Base-by-base conservation (phyloP, 2,888 invertebrate genomes). In the Herminia tarsipennalis region DNA sequence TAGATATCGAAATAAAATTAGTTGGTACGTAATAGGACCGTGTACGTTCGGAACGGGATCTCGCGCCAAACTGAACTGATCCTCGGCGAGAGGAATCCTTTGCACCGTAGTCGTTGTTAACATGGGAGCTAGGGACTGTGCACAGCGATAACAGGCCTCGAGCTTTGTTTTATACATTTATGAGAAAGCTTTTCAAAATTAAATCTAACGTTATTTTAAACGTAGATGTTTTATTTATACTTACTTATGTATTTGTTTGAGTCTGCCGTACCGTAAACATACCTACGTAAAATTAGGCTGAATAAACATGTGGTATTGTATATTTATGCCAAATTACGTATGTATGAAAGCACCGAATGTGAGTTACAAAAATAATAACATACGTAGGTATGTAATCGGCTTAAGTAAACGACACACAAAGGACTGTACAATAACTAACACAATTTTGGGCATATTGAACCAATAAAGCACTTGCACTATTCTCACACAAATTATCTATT, bases 41-140 rank as follows among this genome's bases (percentile, higher is more conserved):
- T 71, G 76, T 73, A 44, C 63, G 66, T 41, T 35, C 39, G 45
- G 53, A 37, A 22, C 56, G 67, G 48, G 38, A 55, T 52, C 63
- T 43, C 67, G 70, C 67, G 69, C 60, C 56, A 56, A 63, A 77
- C 77, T 77, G 74, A 51, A 24, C 43, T 36, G 36, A 28, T 45
- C 44, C 48, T 54, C 5, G 4, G 10, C 14, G 37, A 36, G 49
- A 58, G 36, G 21, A 43, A 53, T 56, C 46, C 49, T 54, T 54
- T 43, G 35, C 32, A 24, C 28, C 4, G 22, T 18, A 22, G 38
- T 32, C 4, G 22, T 18, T 25, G 38, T 32, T 33, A 48, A 44
- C 35, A 45, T 13, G 17, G 12, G 21, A 37, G 17, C n/a, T 28
- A 36, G 41, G 12, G 35, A 18, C 50, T 57, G 44, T 25, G 28